These are phyloP conservation scores for Lordiphosa stackelbergi DNA, from an alignment of 1,140 invertebrate species.

Conservation along the genomic window DNA sequence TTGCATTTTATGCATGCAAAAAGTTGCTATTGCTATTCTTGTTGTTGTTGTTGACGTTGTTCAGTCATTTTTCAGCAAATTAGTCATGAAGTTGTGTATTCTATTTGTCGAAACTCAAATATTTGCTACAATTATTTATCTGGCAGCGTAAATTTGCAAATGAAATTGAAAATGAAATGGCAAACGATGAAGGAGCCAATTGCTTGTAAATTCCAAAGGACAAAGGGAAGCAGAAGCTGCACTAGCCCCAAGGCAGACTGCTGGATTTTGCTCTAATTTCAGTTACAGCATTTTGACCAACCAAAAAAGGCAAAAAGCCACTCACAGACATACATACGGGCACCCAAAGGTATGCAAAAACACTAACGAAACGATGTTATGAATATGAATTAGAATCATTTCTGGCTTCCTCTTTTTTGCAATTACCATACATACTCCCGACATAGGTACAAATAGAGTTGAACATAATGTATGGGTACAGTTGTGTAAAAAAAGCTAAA, in stretches of 20 bases:
- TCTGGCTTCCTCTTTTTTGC: slow-evolving; percentile 13
- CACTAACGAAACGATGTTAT: slow-evolving; percentile 65
- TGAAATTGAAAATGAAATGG: slow-evolving; percentile 6
- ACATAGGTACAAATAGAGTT: slow-evolving; percentile 47
- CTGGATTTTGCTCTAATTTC: slow-evolving; percentile 4
- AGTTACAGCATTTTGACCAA: slow-evolving; percentile 18
- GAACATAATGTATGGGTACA: slow-evolving; percentile 39
- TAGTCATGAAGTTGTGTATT: slow-evolving; percentile 62
- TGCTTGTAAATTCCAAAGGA: slow-evolving; percentile 1
- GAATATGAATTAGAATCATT: slow-evolving; percentile 60
- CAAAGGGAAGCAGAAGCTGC: neutral
- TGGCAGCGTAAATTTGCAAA: slow-evolving; percentile 23
- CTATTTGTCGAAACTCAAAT: slow-evolving; percentile 52
- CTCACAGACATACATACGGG: slow-evolving; percentile 2
- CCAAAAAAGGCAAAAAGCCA: slow-evolving; percentile 29
- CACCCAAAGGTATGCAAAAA: slow-evolving; percentile 29
- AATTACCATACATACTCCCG: slow-evolving; percentile 39
- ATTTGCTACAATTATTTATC: slow-evolving; percentile 30
- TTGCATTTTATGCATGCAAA: slow-evolving; percentile 54
- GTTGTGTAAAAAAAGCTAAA: slow-evolving; percentile 14
- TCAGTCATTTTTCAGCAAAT: slow-evolving; percentile 65
- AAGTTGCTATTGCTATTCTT: slow-evolving; percentile 21
- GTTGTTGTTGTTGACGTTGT: slow-evolving; percentile 50
- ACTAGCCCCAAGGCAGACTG: neutral
- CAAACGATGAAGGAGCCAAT: slow-evolving; percentile 17